A percentile compares a stretch with the other conserved stretches of the same genome.
phyloP scores from a whole-genome alignment of 2,797 vertebrate genomes.

The Delichon dasypus region DNA sequence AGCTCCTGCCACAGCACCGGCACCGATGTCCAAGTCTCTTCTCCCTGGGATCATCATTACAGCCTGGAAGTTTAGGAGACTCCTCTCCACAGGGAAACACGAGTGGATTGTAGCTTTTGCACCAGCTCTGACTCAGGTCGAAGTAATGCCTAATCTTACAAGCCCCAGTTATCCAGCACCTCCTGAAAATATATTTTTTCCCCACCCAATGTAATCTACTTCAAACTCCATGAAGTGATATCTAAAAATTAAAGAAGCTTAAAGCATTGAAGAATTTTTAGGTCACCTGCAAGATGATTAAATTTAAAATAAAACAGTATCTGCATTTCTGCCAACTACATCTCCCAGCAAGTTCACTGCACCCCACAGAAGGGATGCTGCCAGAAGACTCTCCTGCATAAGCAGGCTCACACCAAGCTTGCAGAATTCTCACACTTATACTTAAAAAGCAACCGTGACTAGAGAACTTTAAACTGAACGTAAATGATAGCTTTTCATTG shows the following conservation, averaged over 20 bases:
- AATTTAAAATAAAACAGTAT: background rate
- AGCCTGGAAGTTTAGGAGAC: background rate
- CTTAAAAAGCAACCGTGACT: fast-evolving
- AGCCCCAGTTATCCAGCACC: background rate
- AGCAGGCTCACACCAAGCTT: slow-evolving; percentile 11
- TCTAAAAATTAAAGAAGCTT: background rate
- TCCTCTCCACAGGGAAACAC: fast-evolving
- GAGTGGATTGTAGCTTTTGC: fast-evolving
- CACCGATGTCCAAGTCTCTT: fast-evolving
- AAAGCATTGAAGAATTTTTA: background rate
- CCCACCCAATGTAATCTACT: background rate
- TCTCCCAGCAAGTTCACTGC: background rate
- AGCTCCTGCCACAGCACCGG: background rate
- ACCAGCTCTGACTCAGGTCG: background rate
- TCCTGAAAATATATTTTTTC: background rate
- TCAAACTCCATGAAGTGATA: background rate
- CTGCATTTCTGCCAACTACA: background rate
- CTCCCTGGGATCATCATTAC: fast-evolving
- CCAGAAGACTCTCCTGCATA: slow-evolving; percentile 31
- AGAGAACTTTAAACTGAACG: background rate
- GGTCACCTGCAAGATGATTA: fast-evolving
- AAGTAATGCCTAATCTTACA: background rate
- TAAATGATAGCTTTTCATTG: fast-evolving
- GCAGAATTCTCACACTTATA: background rate
- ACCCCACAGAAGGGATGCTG: background rate